phyloP scores from a whole-genome alignment of 2,113 vertebrate genomes.

The Scalopus aquaticus region DNA sequence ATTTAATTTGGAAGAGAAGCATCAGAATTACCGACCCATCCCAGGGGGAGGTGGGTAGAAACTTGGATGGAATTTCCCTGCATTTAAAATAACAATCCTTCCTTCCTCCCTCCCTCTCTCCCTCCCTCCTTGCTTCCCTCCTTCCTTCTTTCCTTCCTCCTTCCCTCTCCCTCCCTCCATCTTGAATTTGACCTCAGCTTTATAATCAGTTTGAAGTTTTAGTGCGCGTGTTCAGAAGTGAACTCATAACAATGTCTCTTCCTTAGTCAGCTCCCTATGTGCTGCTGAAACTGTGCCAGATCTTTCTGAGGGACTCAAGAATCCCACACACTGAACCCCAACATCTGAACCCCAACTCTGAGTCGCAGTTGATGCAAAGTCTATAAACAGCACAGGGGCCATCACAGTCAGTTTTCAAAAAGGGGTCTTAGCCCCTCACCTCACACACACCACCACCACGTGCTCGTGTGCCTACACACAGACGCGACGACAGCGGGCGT shows the following conservation, averaged over 20 bases:
- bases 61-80: neutral
- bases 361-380: too few species aligned
- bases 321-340: too few species aligned
- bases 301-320: too few species aligned
- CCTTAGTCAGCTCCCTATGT: too few species aligned
- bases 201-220: slow-evolving; percentile 39
- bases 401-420: too few species aligned
- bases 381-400: too few species aligned
- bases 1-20: slow-evolving; percentile 39
- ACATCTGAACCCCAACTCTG: too few species aligned
- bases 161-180: neutral
- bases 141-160: fast-evolving
- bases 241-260: slow-evolving; percentile 11
- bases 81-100: neutral
- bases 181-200: neutral
- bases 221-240: slow-evolving; percentile 45
- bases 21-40: slow-evolving; percentile 32
- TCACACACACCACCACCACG: too few species aligned
- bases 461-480: too few species aligned
- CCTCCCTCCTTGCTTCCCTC: neutral
- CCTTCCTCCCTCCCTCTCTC: neutral
- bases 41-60: slow-evolving; percentile 1
- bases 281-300: too few species aligned
- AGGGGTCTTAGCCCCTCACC: too few species aligned
- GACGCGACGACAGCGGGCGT: too few species aligned